Evolutionary conservation across 2,888 invertebrate genomes (phyloP).

Genomic region (Napeogenes inachia): DNA sequence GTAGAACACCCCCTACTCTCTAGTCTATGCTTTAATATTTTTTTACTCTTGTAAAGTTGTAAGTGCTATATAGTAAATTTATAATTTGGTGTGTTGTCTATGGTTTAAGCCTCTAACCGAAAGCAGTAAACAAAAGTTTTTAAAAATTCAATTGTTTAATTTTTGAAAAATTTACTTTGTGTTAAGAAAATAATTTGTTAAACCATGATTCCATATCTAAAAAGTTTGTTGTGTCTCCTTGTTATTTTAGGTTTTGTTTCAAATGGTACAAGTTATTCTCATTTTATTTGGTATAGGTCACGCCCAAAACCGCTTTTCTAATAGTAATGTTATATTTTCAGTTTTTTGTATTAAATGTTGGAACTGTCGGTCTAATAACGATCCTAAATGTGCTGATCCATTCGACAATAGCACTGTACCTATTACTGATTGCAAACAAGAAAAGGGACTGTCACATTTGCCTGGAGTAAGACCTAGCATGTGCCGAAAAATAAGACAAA

Average conservation of each 20-base stretch:
- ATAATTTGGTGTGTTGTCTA: not conserved
- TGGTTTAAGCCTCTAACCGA: not conserved
- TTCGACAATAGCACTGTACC: slow-evolving; percentile 93
- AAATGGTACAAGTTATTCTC: slow-evolving; percentile 20
- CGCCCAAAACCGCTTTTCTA: slow-evolving; percentile 42
- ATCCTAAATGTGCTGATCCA: slow-evolving; percentile 94
- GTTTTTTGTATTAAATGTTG: slow-evolving; percentile 89
- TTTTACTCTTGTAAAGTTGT: not conserved
- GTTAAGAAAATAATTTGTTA: not conserved
- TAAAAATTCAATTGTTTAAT: not conserved
- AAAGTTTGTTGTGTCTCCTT: slow-evolving; percentile 16
- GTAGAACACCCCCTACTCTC: too few relatives aligned
- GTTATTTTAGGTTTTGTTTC: slow-evolving; percentile 21
- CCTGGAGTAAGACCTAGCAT: slow-evolving; percentile 85
- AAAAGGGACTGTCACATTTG: slow-evolving; percentile 79
- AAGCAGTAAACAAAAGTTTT: slow-evolving; percentile 3
- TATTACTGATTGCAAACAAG: slow-evolving; percentile 86
- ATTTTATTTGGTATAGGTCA: slow-evolving; percentile 38
- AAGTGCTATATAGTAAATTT: too few relatives aligned
- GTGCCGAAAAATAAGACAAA: slow-evolving; percentile 95
- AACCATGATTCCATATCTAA: slow-evolving; percentile 14
- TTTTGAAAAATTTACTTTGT: not conserved
- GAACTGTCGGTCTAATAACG: slow-evolving; percentile 92
- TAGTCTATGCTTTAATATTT: too few relatives aligned
- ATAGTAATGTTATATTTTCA: slow-evolving; percentile 47